phyloP scores from a whole-genome alignment of 2,797 vertebrate species.

The Delichon dasypus region DNA sequence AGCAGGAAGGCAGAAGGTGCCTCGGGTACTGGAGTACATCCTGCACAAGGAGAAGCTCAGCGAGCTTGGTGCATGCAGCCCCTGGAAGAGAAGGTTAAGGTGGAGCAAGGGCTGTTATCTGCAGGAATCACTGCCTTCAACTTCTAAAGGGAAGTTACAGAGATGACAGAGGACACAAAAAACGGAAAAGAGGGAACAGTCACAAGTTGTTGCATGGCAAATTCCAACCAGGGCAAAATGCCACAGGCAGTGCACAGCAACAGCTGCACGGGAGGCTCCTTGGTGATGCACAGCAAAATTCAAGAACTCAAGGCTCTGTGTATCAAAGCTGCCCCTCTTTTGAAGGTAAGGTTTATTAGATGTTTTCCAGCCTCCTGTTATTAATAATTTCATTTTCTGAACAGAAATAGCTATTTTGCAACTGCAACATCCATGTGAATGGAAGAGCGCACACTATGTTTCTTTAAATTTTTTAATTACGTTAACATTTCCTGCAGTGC shows the following conservation, averaged over 20 bases:
- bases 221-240: neutral
- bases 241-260: neutral
- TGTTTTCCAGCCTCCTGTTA: neutral
- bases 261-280: neutral
- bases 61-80: fast-evolving
- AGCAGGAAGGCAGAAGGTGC: neutral
- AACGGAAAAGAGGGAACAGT: neutral
- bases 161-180: neutral
- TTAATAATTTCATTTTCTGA: neutral
- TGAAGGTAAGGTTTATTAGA: neutral
- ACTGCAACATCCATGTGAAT: neutral
- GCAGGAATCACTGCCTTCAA: neutral
- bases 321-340: neutral
- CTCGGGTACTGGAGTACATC: neutral
- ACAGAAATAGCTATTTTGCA: neutral
- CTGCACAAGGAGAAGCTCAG: neutral
- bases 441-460: neutral
- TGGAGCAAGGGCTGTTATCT: neutral
- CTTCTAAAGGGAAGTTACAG: neutral
- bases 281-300: neutral
- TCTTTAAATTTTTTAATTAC: neutral
- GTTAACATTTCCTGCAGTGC: neutral
- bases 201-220: neutral
- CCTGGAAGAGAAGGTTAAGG: neutral
- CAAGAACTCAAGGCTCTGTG: neutral